Base-by-base conservation (phyloP, 2,888 invertebrate species). In the Pristionchus mayeri region DNA sequence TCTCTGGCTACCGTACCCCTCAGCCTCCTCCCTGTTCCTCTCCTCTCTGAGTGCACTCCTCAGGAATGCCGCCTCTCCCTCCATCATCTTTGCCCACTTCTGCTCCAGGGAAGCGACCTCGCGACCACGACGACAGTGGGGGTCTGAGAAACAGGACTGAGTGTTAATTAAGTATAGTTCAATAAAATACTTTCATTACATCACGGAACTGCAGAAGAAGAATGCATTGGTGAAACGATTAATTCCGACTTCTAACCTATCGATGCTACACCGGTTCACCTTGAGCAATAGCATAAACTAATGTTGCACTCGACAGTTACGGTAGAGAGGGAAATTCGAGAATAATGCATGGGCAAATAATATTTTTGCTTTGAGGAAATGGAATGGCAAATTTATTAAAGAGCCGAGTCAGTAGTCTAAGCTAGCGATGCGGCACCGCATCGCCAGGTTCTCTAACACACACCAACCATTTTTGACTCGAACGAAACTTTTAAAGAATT, bases 1-100 rank as follows among this genome's bases (percentile, higher is more conserved):
- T 21, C 50, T 48, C 40, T 16, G 21, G 2, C 50, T 50, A 52
- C 80, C 54, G n/a, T 63, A 82, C 81, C 81, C 63, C 63, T 34
- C 48, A 21, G 81, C 81, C 16, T 7, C 63, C 63, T 82, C 37
- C 60, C 57, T 48, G n/a, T 11, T 44, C 63, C 34, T 63, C n/a
- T 63, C 81, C 18, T 63, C 48, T 48, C 44, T 80, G 24, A 80
- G 54, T 1, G 80, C 60, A 82, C 81, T 60, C 13, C 34, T 63
- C 37, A 54, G 34, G 63, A 82, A 63, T 21, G 40, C 30, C 18
- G 21, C 27, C 63, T 82, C 81, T 44, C 48, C 81, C 40, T 63
- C 48, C 81, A 82, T 21, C 30, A 82, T 60, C 57, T 48, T 9
- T n/a, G 13, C 44, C 81, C 81, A 82, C 40, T 82, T 82, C 44